phyloP scores from a whole-genome alignment of 2,113 vertebrate species.

The Microtus montanus region DNA sequence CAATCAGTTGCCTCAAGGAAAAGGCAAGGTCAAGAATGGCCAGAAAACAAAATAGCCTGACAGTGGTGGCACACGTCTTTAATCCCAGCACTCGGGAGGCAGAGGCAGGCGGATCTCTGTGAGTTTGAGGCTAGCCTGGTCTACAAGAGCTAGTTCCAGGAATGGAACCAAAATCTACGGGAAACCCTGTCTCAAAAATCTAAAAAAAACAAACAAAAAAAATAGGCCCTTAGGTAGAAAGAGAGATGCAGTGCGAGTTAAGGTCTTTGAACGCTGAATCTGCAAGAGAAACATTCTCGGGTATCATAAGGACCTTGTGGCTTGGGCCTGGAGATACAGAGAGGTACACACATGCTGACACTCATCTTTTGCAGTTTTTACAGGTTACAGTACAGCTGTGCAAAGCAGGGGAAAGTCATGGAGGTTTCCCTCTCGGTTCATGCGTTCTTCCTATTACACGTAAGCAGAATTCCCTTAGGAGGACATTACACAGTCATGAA shows the following conservation, averaged over 20 bases:
- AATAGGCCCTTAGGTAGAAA: background rate
- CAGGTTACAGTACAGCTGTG: background rate
- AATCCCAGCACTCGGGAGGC: too few species aligned
- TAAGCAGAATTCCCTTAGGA: background rate
- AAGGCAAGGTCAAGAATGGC: accelerated
- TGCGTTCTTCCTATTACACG: background rate
- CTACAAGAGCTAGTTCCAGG: too few species aligned
- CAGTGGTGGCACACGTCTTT: too few species aligned
- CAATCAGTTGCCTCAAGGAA: background rate
- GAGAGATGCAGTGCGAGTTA: background rate
- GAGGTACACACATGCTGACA: background rate
- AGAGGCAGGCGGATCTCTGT: too few species aligned
- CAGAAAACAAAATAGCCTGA: background rate
- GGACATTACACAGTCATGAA: background rate
- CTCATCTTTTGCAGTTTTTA: background rate
- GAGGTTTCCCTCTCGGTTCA: background rate
- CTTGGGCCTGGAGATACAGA: background rate
- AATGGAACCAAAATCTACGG: too few species aligned
- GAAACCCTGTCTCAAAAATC: too few species aligned
- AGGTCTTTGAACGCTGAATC: background rate
- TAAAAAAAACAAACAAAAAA: background rate
- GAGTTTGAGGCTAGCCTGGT: too few species aligned
- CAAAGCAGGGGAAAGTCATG: background rate
- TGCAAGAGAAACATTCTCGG: background rate
- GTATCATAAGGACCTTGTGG: too few species aligned